Evolutionary conservation across 2,113 vertebrate species (phyloP).

Genomic region (Tor tambroides): DNA sequence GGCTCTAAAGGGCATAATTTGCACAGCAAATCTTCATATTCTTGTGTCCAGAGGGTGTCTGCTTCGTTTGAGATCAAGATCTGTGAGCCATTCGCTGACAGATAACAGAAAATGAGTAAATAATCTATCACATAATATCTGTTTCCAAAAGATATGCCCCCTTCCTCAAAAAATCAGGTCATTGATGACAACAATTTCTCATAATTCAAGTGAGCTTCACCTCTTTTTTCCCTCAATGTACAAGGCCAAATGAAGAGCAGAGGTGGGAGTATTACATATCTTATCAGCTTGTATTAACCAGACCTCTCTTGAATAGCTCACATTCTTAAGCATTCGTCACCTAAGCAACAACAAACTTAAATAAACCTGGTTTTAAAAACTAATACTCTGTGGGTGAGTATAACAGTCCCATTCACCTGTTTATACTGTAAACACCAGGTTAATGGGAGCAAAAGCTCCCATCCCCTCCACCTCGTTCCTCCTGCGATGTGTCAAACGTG

Average conservation of each 20-base stretch:
- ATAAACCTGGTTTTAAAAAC: constrained; percentile 46
- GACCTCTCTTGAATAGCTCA: constrained; percentile 64
- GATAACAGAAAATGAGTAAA: neutral
- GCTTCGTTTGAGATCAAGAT: neutral
- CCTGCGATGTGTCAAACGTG: neutral
- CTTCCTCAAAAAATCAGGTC: neutral
- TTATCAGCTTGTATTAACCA: constrained; percentile 60
- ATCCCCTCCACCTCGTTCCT: neutral
- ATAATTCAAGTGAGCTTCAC: no score
- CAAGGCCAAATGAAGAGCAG: constrained; percentile 32
- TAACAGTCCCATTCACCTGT: neutral
- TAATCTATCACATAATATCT: neutral
- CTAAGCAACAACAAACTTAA: constrained; percentile 51
- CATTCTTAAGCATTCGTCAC: constrained; percentile 65
- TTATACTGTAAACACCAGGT: neutral
- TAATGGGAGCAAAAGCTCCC: neutral
- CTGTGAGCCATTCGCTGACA: constrained; percentile 3
- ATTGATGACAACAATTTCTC: no score
- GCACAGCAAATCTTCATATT: neutral
- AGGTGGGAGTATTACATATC: constrained; percentile 55
- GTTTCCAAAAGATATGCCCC: neutral
- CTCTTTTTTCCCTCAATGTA: neutral
- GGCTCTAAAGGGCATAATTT: neutral
- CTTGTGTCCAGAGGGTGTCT: neutral
- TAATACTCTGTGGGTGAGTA: neutral